Evolutionary conservation across 1,140 invertebrate genomes (phyloP), one percentile per base, ranked within the genome.

Genomic region (Ips nitidus): DNA sequence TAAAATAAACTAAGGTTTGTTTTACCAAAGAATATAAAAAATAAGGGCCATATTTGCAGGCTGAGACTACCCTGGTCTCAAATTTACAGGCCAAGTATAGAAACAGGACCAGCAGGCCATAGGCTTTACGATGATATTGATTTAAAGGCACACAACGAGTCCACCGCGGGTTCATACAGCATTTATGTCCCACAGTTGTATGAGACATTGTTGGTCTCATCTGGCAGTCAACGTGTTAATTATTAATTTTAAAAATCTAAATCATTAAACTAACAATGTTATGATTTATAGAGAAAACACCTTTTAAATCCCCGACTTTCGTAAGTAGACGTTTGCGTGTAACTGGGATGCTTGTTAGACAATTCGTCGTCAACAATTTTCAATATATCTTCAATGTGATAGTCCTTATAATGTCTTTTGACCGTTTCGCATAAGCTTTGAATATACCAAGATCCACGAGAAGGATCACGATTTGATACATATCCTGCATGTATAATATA

Each of bases 381-480:
- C 43, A 92, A 82, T 73, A 93, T 84, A 73, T 88, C 85, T 71
- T 87, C 84, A 37, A 93, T 73, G 75, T 89, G 85, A 47, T 80
- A 82, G 69, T 87, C 80, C 74, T 86, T 82, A 8, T 90, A 89
- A 75, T 87, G 79, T 53, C 86, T 82, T 76, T 88, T 88, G 75
- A 93, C 90, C 69, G 88, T 84, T 72, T 89, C 82, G 79, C 90
- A 93, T 57, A 93, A 81, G 65, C 85, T 84, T 75, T 91, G 88
- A 64, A 93, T 89, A 74, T 90, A 91, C 89, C 90, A 92, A 62
- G 88, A 90, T 8, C 91, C 91, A 38, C 73, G 76, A 2, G 75
- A 58, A 0, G 66, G 76, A 78, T 92, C 87, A 52, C 91, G 82
- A 75, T 86, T 84, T 22, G 91, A 86, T 57, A 86, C 84, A 74